Percentiles rank a stretch among this genome's conserved stretches.
Evolutionary conservation across 1,140 invertebrate genomes (phyloP).

Genomic region (Himalopsyche phryganea): DNA sequence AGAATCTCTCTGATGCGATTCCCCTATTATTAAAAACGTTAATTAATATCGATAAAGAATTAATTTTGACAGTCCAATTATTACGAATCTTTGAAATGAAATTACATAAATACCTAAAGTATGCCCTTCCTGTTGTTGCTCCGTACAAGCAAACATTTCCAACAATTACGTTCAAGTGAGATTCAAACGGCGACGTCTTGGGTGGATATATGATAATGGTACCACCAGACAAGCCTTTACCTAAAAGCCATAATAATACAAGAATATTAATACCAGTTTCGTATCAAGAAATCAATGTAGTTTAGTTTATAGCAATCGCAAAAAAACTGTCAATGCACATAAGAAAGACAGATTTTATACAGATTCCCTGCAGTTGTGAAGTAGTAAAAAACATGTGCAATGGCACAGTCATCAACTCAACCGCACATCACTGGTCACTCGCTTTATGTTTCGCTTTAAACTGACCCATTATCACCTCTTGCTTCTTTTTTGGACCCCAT

Average conservation of each 20-base stretch:
- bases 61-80: background rate
- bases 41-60: background rate
- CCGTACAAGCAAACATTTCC: conserved; percentile 99
- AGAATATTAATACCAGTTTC: too few species aligned
- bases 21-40: conserved; percentile 57
- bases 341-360: too few species aligned
- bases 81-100: background rate
- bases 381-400: too few species aligned
- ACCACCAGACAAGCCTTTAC: conserved; percentile 88
- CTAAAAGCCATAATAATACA: conserved; percentile 40
- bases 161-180: conserved; percentile 93
- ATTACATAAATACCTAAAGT: conserved; percentile 72
- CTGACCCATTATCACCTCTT: too few species aligned
- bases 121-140: conserved; percentile 90
- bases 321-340: too few species aligned
- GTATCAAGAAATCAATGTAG: too few species aligned
- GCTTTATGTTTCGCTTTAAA: too few species aligned
- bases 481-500: too few species aligned
- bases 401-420: too few species aligned
- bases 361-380: too few species aligned
- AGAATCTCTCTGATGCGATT: conserved; percentile 96
- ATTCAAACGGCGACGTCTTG: conserved; percentile 76
- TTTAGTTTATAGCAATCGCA: too few species aligned
- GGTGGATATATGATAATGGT: conserved; percentile 93
- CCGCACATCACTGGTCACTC: too few species aligned